Percentiles rank a stretch among this genome's conserved stretches.
These are phyloP conservation scores for Pterophyllum scalare DNA, from an alignment of 2,113 vertebrate genomes.

Conservation along the genomic window DNA sequence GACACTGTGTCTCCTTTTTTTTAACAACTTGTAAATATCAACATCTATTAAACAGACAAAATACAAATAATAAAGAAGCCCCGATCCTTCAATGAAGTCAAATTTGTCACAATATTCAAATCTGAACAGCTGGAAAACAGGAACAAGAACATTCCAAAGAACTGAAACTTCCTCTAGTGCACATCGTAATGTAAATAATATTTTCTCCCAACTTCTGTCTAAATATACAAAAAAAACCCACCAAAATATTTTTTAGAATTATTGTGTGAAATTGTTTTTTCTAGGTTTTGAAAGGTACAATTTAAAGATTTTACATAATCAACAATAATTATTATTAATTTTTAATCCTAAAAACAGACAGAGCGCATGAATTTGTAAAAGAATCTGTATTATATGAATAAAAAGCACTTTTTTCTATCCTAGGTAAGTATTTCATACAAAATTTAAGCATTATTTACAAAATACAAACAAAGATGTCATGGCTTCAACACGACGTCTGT, in stretches of 20 bases:
- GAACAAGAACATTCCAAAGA: background rate
- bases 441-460: conserved; percentile 20
- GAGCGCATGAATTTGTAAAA: background rate
- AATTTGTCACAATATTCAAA: background rate
- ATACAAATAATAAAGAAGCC: background rate
- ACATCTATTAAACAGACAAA: background rate
- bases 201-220: background rate
- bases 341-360: background rate
- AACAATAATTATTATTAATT: background rate
- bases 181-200: background rate
- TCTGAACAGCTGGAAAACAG: background rate
- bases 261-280: background rate
- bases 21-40: background rate
- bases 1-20: background rate
- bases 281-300: background rate
- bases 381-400: conserved; percentile 9
- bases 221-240: background rate
- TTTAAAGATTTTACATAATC: background rate
- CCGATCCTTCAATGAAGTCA: background rate
- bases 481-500: conserved; percentile 11
- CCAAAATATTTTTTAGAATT: background rate
- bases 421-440: conserved; percentile 12
- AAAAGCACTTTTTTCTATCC: conserved; percentile 12
- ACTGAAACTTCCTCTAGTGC: conserved; percentile 7
- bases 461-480: conserved; percentile 10